These are phyloP conservation scores for Pollenia angustigena DNA, from an alignment of 2,888 invertebrate genomes.

Conservation along the genomic window DNA sequence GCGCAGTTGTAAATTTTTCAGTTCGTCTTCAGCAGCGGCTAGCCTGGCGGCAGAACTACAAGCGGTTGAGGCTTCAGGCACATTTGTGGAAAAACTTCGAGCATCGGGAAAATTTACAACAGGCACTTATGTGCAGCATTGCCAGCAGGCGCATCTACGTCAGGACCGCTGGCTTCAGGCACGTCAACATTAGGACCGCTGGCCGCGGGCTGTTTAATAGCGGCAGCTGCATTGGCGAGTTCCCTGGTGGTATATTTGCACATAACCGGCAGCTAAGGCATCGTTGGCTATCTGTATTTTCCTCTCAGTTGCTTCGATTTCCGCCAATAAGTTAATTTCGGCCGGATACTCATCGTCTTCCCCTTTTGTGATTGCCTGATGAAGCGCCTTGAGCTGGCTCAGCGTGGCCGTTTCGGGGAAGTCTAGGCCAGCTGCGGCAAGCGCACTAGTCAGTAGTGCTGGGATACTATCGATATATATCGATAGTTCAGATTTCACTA, in stretches of 20 bases:
- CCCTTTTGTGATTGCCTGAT: constrained; percentile 19
- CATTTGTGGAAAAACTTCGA: no score
- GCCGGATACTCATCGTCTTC: constrained; percentile 8
- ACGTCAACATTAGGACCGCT: background rate
- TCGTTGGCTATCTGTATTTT: constrained; percentile 13
- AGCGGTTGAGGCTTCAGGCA: no score
- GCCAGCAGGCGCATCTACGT: background rate
- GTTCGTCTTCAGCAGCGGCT: no score
- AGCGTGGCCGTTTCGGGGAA: constrained; percentile 25
- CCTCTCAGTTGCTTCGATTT: background rate
- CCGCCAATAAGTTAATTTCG: background rate
- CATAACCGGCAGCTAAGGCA: background rate
- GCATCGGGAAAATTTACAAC: no score
- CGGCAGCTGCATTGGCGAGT: constrained; percentile 4
- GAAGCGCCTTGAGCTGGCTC: constrained; percentile 28
- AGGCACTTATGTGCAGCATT: no score
- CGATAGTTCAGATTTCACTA: no score
- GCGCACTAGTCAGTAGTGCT: no score
- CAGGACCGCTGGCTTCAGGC: no score
- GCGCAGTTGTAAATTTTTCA: no score
- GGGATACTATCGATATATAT: no score
- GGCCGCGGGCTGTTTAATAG: background rate
- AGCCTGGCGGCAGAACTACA: no score
- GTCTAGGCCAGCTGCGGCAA: constrained; percentile 35
- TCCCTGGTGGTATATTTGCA: constrained; percentile 22